Percentiles rank a stretch among this genome's conserved stretches.
These are phyloP conservation scores for Cyphomyrmex costatus DNA, from an alignment of 1,140 invertebrate species.

Conservation along the genomic window DNA sequence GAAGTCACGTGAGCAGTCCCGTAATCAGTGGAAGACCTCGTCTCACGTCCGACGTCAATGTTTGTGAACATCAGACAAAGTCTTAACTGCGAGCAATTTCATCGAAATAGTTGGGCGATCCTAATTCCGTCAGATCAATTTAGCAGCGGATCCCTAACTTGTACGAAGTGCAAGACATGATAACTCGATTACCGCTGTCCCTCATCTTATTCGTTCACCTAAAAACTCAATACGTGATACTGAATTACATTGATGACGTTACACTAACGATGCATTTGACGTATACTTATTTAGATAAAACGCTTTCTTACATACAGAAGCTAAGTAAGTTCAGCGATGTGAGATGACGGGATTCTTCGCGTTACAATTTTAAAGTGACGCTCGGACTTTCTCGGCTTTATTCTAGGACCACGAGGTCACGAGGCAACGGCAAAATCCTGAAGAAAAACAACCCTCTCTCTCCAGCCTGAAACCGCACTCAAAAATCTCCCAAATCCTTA, in stretches of 20 bases:
- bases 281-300: conserved; percentile 9
- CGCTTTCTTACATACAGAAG: not conserved
- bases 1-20: conserved; percentile 68
- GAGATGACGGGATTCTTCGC: conserved; percentile 22
- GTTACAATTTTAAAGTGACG: conserved; percentile 50
- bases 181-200: conserved; percentile 35
- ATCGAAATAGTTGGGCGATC: conserved; percentile 73
- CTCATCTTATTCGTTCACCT: not conserved
- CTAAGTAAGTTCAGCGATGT: not conserved
- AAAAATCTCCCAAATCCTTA: conserved; percentile 62
- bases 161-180: conserved; percentile 46
- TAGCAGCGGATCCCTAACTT: conserved; percentile 35
- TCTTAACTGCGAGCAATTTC: conserved; percentile 71
- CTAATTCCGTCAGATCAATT: conserved; percentile 73
- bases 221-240: conserved; percentile 14
- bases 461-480: conserved; percentile 48
- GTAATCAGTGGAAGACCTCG: conserved; percentile 75
- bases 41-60: conserved; percentile 70
- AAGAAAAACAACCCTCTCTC: conserved; percentile 56
- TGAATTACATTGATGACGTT: not conserved
- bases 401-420: conserved; percentile 38
- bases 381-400: conserved; percentile 39
- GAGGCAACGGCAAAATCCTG: conserved; percentile 51
- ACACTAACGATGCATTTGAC: not conserved
- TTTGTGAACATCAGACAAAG: conserved; percentile 75